Evolutionary conservation across 2,797 vertebrate species (phyloP).

Genomic region (Gadopsis marmoratus): DNA sequence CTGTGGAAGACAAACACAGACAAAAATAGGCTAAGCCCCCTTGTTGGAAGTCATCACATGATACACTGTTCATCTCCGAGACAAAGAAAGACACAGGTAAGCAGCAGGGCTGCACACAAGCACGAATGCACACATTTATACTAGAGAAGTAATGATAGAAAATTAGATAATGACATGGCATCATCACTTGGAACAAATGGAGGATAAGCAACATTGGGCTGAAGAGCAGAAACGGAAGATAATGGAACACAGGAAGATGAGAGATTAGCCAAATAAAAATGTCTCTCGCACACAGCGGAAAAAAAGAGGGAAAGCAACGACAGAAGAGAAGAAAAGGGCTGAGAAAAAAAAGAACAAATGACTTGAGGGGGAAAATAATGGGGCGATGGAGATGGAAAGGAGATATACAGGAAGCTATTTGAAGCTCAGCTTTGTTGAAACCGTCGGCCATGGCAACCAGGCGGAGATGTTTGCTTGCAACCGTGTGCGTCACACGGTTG

Average conservation of each 20-base stretch:
- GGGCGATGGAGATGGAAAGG: constrained; percentile 36
- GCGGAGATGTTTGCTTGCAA: constrained; percentile 32
- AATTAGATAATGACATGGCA: not conserved
- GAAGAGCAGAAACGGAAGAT: not conserved
- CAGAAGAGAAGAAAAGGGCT: not conserved
- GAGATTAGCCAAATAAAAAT: not conserved
- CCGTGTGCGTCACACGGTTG: constrained; percentile 46
- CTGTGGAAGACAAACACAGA: constrained; percentile 46
- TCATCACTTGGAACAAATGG: not conserved
- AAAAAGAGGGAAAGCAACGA: not conserved
- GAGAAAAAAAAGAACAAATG: not conserved
- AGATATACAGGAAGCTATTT: constrained; percentile 60
- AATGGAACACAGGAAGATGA: not conserved
- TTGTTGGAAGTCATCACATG: constrained; percentile 31
- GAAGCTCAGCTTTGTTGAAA: constrained; percentile 51
- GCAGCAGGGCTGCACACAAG: constrained; percentile 15
- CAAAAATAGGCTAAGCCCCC: constrained; percentile 56
- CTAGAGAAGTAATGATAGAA: constrained; percentile 7
- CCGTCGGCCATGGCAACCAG: constrained; percentile 62
- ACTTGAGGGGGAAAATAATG: constrained; percentile 4
- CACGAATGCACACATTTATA: constrained; percentile 2
- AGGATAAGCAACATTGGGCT: not conserved
- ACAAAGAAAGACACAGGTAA: constrained; percentile 32
- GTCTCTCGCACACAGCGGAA: not conserved
- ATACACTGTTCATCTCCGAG: constrained; percentile 31